Evolutionary conservation across 2,113 vertebrate genomes (phyloP).

Genomic region (Meriones unguiculatus): DNA sequence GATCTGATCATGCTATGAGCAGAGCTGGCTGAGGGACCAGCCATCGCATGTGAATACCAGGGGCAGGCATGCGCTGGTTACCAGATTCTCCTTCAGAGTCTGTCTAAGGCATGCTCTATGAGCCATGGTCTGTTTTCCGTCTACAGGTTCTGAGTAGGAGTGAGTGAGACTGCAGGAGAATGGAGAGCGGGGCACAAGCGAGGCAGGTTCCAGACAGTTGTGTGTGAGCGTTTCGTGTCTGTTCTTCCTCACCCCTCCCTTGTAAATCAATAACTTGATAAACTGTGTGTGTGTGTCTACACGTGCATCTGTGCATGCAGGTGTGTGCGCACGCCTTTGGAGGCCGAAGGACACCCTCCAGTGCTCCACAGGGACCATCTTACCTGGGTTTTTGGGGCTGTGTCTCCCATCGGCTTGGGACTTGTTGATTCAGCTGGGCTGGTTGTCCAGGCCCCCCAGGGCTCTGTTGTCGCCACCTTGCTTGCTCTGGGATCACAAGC

Average conservation of each 20-base stretch:
- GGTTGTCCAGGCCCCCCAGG: neutral
- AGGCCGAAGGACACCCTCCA: too few species aligned
- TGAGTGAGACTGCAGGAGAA: neutral
- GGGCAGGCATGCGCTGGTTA: neutral
- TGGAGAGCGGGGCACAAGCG: neutral
- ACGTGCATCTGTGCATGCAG: neutral
- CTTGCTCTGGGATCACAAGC: neutral
- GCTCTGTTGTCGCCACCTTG: neutral
- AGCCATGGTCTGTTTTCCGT: neutral
- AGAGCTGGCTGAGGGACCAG: neutral
- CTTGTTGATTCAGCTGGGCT: neutral
- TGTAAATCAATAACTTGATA: neutral
- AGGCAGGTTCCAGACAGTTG: neutral
- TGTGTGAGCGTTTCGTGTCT: neutral
- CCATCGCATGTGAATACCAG: neutral
- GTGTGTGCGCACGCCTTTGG: neutral
- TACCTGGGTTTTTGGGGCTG: neutral
- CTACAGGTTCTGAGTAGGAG: neutral
- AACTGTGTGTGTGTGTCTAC: neutral
- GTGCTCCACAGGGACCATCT: neutral
- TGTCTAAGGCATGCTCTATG: neutral
- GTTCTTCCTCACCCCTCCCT: neutral
- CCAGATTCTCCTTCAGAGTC: neutral
- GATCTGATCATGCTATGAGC: neutral
- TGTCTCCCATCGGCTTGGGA: neutral